phyloP scores from a whole-genome alignment of 1,140 invertebrate genomes.

The Aphidius gifuensis region DNA sequence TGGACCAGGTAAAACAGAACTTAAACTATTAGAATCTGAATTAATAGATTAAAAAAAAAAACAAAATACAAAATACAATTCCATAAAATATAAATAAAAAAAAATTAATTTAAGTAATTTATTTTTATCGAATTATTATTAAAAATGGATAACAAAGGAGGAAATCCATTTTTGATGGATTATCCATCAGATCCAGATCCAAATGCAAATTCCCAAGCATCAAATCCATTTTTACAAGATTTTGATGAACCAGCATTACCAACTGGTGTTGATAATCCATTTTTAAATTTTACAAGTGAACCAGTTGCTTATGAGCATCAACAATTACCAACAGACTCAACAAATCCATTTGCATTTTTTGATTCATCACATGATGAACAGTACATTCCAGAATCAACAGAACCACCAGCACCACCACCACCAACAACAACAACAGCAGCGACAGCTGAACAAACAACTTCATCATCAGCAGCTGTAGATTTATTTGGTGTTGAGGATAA shows the following conservation, averaged over 20 bases:
- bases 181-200: slow-evolving; percentile 47
- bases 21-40: slow-evolving; percentile 63
- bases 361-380: slow-evolving; percentile 28
- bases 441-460: too few relatives aligned
- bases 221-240: slow-evolving; percentile 73
- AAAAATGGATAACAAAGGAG: slow-evolving; percentile 61
- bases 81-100: not conserved
- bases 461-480: not conserved
- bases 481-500: slow-evolving; percentile 22
- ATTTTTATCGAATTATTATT: not conserved
- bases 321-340: slow-evolving; percentile 43
- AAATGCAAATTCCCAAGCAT: slow-evolving; percentile 46
- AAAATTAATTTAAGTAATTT: not conserved
- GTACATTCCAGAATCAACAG: slow-evolving; percentile 21
- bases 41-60: slow-evolving; percentile 40
- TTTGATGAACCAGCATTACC: slow-evolving; percentile 35
- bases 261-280: slow-evolving; percentile 56
- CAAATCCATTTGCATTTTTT: slow-evolving; percentile 62
- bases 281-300: slow-evolving; percentile 59
- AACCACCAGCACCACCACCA: not conserved
- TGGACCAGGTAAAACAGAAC: slow-evolving; percentile 60
- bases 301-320: slow-evolving; percentile 33
- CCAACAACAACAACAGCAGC: too few relatives aligned
- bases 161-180: slow-evolving; percentile 77
- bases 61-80: not conserved